These are phyloP conservation scores for Macaria liturata DNA, from an alignment of 2,888 invertebrate species.

Conservation along the genomic window DNA sequence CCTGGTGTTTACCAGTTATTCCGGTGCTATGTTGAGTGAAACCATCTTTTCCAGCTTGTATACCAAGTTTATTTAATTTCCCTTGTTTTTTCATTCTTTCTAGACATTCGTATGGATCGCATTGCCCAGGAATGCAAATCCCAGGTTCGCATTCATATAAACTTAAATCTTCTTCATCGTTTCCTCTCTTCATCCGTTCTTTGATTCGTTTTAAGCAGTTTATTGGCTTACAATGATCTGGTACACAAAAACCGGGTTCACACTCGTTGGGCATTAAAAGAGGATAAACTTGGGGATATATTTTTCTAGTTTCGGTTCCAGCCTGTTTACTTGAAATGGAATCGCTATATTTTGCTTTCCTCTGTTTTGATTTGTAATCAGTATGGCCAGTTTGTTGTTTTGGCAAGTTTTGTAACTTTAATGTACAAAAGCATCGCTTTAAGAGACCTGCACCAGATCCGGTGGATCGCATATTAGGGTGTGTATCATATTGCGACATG, in stretches of 20 bases:
- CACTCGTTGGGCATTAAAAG: constrained; percentile 45
- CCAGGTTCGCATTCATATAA: constrained; percentile 44
- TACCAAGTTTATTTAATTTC: constrained; percentile 11
- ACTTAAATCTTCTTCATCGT: constrained; percentile 23
- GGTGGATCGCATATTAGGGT: constrained; percentile 22
- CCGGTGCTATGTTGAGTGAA: neutral
- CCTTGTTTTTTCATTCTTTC: constrained; percentile 40
- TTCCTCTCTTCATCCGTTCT: constrained; percentile 20
- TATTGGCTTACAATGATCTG: constrained; percentile 46
- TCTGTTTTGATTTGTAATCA: neutral
- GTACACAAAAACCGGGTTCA: constrained; percentile 47
- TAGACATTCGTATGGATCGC: constrained; percentile 42
- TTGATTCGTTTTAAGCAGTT: constrained; percentile 43
- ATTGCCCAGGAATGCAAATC: constrained; percentile 42
- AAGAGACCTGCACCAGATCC: constrained; percentile 27
- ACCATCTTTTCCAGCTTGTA: neutral
- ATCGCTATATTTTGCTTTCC: neutral
- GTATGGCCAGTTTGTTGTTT: constrained; percentile 7
- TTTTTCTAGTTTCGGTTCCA: constrained; percentile 25
- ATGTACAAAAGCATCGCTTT: constrained; percentile 48
- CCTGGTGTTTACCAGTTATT: neutral
- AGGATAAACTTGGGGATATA: constrained; percentile 9
- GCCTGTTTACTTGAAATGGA: constrained; percentile 22
- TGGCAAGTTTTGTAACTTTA: constrained; percentile 39
- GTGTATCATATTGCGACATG: constrained; percentile 22